phyloP scores from a whole-genome alignment of 2,888 invertebrate species.

The Rhorus exstirpatorius region DNA sequence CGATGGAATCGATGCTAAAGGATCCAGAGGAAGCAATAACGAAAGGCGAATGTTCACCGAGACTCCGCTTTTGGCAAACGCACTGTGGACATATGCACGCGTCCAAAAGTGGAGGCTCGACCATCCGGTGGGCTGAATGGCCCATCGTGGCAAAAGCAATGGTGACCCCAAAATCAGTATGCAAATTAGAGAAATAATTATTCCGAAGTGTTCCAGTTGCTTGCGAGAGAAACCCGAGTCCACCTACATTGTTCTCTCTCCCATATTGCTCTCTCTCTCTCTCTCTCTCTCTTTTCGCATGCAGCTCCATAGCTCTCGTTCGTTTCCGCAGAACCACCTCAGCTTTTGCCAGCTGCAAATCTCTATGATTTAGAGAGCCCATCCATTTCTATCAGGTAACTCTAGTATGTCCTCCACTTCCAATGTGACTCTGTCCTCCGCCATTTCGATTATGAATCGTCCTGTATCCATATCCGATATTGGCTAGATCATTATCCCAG shows the following conservation, averaged over 20 bases:
- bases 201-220: conserved; percentile 80
- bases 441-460: conserved; percentile 50
- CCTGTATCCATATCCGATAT: conserved; percentile 45
- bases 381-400: conserved; percentile 67
- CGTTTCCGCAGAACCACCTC: conserved; percentile 30
- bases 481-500: conserved; percentile 32
- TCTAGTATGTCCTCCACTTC: conserved; percentile 49
- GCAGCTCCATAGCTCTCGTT: conserved; percentile 32
- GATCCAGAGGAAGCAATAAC: not conserved
- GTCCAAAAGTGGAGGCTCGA: not conserved
- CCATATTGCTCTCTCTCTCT: too few species aligned
- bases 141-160: conserved; percentile 75
- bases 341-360: conserved; percentile 64
- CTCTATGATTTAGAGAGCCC: conserved; percentile 76
- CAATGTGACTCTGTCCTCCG: conserved; percentile 16
- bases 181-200: conserved; percentile 84
- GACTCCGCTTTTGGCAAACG: not conserved
- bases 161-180: conserved; percentile 84
- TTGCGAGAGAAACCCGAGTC: conserved; percentile 66
- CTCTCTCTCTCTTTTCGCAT: conserved; percentile 4
- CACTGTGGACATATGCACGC: not conserved
- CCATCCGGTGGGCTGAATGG: conserved; percentile 22
- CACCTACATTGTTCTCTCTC: conserved; percentile 57
- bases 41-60: not conserved
- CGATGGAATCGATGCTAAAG: conserved; percentile 18